Percentiles rank a stretch among this genome's conserved stretches.
phyloP scores from a whole-genome alignment of 2,888 invertebrate genomes.

The Eugnorisma glareosa region DNA sequence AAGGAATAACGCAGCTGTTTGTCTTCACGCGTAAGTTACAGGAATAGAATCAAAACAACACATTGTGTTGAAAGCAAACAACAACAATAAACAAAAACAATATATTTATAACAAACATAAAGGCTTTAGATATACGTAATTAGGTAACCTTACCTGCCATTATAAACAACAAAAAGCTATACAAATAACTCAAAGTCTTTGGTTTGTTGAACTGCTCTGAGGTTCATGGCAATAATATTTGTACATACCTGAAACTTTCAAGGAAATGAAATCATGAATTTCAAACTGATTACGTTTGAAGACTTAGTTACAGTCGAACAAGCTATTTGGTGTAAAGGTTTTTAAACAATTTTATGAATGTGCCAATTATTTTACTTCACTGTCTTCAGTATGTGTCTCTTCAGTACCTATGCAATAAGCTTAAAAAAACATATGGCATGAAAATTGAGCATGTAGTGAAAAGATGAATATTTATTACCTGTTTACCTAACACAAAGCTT shows the following conservation, averaged over 20 bases:
- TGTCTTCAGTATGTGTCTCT: not conserved
- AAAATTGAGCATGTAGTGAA: not conserved
- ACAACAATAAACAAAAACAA: constrained; percentile 8
- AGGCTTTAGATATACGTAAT: not conserved
- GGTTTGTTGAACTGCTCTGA: constrained; percentile 5
- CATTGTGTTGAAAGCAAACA: not conserved
- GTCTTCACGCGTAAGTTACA: not conserved
- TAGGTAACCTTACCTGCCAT: not conserved
- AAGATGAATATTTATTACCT: not conserved
- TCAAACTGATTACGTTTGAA: not conserved
- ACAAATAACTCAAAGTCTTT: not conserved
- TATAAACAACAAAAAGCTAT: constrained; percentile 1
- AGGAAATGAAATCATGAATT: constrained; percentile 2
- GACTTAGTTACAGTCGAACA: not conserved
- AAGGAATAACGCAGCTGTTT: not conserved
- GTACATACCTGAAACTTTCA: constrained; percentile 1
- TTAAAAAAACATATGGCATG: not conserved
- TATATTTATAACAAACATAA: not conserved
- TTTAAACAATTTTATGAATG: not conserved
- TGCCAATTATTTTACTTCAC: not conserved
- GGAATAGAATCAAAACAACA: constrained; percentile 11
- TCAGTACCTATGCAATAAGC: not conserved
- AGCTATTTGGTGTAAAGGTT: not conserved
- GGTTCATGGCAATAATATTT: not conserved
- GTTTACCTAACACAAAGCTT: not conserved